Conservation (phyloP, 2,113 vertebrate genomes). For the Cyprinus carpio region DNA sequence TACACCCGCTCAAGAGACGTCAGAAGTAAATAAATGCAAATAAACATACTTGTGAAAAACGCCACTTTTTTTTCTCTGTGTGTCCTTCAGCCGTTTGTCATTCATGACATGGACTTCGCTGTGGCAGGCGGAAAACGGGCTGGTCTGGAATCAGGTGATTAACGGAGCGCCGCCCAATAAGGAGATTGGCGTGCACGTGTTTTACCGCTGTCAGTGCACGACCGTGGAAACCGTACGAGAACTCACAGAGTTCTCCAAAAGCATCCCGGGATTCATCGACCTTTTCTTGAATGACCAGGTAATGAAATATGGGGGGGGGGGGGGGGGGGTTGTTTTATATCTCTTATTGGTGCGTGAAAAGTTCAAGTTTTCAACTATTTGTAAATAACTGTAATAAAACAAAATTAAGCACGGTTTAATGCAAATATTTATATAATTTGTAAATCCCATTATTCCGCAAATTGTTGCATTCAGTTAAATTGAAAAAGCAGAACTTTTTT, state of each 20-base stretch:
- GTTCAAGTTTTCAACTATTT: too few relatives aligned
- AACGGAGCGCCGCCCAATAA: conserved; percentile 87
- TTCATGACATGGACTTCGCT: conserved; percentile 95
- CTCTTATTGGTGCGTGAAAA: too few relatives aligned
- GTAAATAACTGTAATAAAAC: too few relatives aligned
- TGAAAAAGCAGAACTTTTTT: too few relatives aligned
- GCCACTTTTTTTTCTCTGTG: background rate
- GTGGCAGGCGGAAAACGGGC: conserved; percentile 93
- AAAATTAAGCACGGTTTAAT: too few relatives aligned
- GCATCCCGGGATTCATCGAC: conserved; percentile 92
- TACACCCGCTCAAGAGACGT: conserved; percentile 57
- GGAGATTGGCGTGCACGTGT: conserved; percentile 95
- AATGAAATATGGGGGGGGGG: background rate
- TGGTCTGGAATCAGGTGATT: conserved; percentile 94
- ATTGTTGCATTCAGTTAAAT: too few relatives aligned
- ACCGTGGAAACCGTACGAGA: conserved; percentile 94
- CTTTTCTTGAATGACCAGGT: conserved; percentile 96
- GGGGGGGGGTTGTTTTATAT: too few relatives aligned
- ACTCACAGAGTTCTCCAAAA: conserved; percentile 97
- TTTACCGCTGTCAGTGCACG: conserved; percentile 98
- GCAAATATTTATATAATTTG: too few relatives aligned
- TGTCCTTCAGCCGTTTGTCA: conserved; percentile 89
- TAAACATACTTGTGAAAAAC: background rate
- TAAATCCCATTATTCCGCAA: too few relatives aligned
- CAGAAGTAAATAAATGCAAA: background rate